Base-by-base conservation (phyloP, 2,797 vertebrate species). In the Poeciliopsis infans region DNA sequence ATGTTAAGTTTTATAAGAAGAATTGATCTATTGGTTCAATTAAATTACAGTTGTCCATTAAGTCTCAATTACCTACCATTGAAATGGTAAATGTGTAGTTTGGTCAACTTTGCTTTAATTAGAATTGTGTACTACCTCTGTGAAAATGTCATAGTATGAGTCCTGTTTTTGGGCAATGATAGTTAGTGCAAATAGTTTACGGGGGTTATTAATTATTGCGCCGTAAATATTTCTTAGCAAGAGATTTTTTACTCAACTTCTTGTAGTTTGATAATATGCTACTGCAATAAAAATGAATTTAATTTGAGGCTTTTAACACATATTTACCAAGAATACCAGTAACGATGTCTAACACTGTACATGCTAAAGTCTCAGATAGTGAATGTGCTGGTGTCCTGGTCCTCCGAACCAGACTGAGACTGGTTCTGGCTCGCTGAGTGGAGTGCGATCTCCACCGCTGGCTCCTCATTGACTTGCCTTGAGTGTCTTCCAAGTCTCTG, bases 331-430 rank as follows among this genome's bases (percentile, higher is more conserved):
- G 41, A 15, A 12, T n/a, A 23, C 41, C 39, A 28, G 28, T 71
- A 71, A 28, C 31, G 15, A 46, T 46, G 12, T n/a, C 25, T 70
- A 5, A n/a, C 68, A 7, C 43, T 45, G 68, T 68, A 28, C 36
- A 25, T 66, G 20, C 15, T 57, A 1, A 5, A 83, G 76, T 70
- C 72, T 93, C 85, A 95, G 82, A 96, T 94, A 15, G 93, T 97
- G 59, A 99, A 97, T 61, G 96, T 97, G 85, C 92, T 95, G 64
- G 97, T 98, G 83, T 96, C 95, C 80, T 86, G 87, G 3, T 93
- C 91, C 1, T 97, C 96, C 0, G 96, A 96, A 0, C 85, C 91
- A 0, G 95, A 95, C 82, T 96, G 95, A 0, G 94, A 96, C 78
- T 95, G 89, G 1, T 77, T 83, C 47, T 94, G 79, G 89, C 72